Evolutionary conservation across 2,113 vertebrate species (phyloP).

Genomic region (Pitta sordida): DNA sequence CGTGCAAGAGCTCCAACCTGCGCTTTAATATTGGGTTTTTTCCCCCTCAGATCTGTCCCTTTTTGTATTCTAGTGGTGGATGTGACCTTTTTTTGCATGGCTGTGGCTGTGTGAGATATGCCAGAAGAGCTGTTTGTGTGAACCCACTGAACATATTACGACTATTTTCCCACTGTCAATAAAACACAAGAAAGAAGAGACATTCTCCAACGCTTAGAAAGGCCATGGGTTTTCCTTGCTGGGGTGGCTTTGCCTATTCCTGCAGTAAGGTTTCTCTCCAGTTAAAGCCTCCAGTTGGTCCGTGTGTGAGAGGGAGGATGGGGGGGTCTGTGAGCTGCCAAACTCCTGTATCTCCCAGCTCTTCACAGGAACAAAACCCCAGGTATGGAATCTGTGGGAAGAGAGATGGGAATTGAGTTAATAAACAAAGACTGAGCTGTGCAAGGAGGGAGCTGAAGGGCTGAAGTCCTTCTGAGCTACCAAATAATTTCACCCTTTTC

Average conservation of each 20-base stretch:
- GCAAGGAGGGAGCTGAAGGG: neutral
- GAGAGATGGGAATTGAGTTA: neutral
- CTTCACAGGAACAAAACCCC: slow-evolving; percentile 95
- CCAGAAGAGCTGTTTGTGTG: slow-evolving; percentile 37
- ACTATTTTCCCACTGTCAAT: neutral
- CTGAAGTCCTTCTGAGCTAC: neutral
- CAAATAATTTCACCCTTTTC: neutral
- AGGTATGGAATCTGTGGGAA: slow-evolving; percentile 90
- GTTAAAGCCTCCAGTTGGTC: slow-evolving; percentile 97
- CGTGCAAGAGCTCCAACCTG: neutral
- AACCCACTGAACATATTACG: neutral
- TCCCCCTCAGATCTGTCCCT: neutral
- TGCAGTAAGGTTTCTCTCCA: slow-evolving; percentile 96
- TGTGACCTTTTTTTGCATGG: neutral
- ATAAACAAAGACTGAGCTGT: neutral
- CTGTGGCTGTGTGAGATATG: slow-evolving; percentile 28
- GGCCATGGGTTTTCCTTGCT: neutral
- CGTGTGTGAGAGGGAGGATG: slow-evolving; percentile 94
- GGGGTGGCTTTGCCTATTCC: slow-evolving; percentile 57
- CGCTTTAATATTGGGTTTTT: neutral
- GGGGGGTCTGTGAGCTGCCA: slow-evolving; percentile 98
- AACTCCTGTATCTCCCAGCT: slow-evolving; percentile 90
- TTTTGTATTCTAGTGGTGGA: neutral
- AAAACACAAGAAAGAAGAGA: slow-evolving; percentile 19
- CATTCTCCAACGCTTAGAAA: neutral